phyloP scores from a whole-genome alignment of 1,140 invertebrate species.

The Eupristina koningsbergeri region DNA sequence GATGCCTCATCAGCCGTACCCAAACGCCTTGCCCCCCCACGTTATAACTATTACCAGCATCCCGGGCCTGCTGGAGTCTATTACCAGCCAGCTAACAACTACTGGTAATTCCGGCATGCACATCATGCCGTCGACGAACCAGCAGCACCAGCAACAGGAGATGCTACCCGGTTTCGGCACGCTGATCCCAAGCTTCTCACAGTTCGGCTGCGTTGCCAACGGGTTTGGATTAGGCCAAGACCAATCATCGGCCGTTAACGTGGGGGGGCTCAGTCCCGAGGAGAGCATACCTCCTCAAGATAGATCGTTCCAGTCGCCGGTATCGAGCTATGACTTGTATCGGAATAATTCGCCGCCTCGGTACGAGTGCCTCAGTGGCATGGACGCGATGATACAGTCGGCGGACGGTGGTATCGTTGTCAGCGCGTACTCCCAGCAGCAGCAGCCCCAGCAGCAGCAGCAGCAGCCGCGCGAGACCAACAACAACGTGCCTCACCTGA shows the following conservation, averaged over 20 bases:
- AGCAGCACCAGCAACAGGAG: constrained; percentile 70
- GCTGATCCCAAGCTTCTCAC: constrained; percentile 78
- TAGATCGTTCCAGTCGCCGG: constrained; percentile 64
- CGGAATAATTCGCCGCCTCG: constrained; percentile 63
- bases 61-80: constrained; percentile 73
- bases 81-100: constrained; percentile 81
- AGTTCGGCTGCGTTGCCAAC: constrained; percentile 74
- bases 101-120: constrained; percentile 77
- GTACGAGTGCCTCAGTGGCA: constrained; percentile 69
- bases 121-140: constrained; percentile 54
- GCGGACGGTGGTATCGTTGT: constrained; percentile 65
- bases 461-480: constrained; percentile 57
- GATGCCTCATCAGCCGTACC: constrained; percentile 80
- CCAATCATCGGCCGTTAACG: constrained; percentile 73
- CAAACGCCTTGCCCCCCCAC: constrained; percentile 88
- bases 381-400: constrained; percentile 69
- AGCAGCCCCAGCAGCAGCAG: constrained; percentile 38
- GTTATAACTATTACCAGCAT: constrained; percentile 79
- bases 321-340: constrained; percentile 67
- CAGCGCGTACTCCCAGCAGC: constrained; percentile 55
- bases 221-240: constrained; percentile 72
- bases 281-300: constrained; percentile 73
- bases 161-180: constrained; percentile 71
- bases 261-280: constrained; percentile 81
- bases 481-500: constrained; percentile 63